Evolutionary conservation across 2,113 vertebrate species (phyloP).

Genomic region (Lycaon pictus): DNA sequence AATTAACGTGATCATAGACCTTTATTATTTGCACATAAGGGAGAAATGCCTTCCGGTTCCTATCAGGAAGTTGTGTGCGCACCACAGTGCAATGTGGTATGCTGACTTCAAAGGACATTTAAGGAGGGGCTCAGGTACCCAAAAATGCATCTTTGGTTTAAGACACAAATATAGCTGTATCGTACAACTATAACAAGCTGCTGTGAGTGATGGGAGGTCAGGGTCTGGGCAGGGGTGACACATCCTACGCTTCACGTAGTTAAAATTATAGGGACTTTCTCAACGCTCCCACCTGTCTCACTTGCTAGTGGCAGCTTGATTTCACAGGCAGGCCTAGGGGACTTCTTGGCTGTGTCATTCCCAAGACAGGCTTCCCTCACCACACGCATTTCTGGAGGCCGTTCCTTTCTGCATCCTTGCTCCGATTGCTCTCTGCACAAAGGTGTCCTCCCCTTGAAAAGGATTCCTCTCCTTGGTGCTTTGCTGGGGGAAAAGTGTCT

Average conservation of each 20-base stretch:
- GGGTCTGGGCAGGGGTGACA: background rate
- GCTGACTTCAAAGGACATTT: background rate
- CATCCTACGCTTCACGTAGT: accelerated
- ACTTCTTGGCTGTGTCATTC: background rate
- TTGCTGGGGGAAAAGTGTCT: background rate
- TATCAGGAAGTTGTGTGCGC: background rate
- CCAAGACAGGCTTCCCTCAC: background rate
- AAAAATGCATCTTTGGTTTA: background rate
- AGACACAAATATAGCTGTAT: background rate
- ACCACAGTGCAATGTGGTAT: accelerated
- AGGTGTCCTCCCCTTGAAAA: background rate
- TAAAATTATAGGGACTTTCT: background rate
- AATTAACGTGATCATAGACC: background rate
- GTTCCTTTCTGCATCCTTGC: background rate
- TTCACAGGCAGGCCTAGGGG: background rate
- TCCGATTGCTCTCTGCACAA: background rate
- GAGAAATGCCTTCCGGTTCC: background rate
- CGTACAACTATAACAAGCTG: background rate
- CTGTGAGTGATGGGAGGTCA: background rate
- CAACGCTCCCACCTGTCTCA: background rate
- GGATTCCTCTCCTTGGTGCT: background rate
- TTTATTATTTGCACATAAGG: background rate
- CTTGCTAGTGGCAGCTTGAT: background rate
- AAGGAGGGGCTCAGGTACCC: background rate
- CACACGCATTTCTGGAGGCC: background rate